Conservation (phyloP, 2,888 invertebrate species). For the Andrena hattorfiana region DNA sequence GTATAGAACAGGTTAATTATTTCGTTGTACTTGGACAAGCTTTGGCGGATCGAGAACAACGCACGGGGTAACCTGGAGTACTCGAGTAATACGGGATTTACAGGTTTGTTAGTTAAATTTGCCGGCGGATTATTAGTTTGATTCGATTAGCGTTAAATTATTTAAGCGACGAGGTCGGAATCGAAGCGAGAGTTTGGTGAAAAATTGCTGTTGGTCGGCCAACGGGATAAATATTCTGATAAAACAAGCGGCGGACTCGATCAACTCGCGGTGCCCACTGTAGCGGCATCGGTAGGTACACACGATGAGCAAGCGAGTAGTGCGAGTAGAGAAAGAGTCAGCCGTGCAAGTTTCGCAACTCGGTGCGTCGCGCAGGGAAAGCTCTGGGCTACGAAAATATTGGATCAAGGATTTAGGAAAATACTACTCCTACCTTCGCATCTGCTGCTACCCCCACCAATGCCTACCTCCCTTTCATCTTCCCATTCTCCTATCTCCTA, state of each 20-base stretch:
- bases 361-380: background rate
- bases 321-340: background rate
- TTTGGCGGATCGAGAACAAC: background rate
- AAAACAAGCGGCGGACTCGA: background rate
- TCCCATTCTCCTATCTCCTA: background rate
- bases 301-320: conserved; percentile 6
- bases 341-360: background rate
- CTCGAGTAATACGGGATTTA: conserved; percentile 36
- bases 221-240: conserved; percentile 6
- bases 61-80: background rate
- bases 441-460: background rate
- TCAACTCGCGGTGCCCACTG: background rate
- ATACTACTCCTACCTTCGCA: background rate
- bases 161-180: background rate
- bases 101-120: conserved; percentile 47
- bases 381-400: conserved; percentile 15
- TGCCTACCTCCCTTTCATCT: background rate
- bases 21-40: conserved; percentile 36
- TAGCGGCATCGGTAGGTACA: background rate
- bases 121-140: conserved; percentile 39
- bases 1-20: conserved; percentile 44
- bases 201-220: background rate
- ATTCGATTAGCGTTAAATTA: conserved; percentile 29
- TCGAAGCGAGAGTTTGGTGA: background rate
- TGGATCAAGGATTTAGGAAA: background rate